These are phyloP conservation scores for Eurypyga helias DNA, from an alignment of 2,113 vertebrate species.

Conservation along the genomic window DNA sequence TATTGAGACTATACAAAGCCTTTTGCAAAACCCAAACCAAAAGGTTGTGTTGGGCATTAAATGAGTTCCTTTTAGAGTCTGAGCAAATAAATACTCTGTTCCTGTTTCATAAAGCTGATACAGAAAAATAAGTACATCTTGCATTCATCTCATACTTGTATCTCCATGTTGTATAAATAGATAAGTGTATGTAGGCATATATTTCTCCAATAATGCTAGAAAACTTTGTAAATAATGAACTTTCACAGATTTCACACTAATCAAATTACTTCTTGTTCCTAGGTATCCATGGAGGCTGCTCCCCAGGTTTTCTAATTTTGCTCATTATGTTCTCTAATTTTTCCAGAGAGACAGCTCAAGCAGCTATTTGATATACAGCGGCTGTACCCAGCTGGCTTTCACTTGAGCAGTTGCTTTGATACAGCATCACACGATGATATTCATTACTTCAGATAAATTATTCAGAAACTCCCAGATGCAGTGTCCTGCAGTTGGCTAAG, in stretches of 20 bases:
- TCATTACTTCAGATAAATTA: slow-evolving; percentile 69
- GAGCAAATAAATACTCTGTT: slow-evolving; percentile 29
- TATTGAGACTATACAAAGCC: not conserved
- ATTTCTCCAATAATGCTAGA: not conserved
- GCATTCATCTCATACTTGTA: not conserved
- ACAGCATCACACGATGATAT: slow-evolving; percentile 47
- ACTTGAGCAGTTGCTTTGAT: slow-evolving; percentile 51
- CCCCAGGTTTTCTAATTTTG: slow-evolving; percentile 48
- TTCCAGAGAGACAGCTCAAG: slow-evolving; percentile 58
- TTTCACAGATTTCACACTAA: slow-evolving; percentile 19
- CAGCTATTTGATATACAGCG: slow-evolving; percentile 44
- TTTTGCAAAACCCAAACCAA: slow-evolving; percentile 4
- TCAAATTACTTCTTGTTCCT: slow-evolving; percentile 21
- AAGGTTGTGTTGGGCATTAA: slow-evolving; percentile 9
- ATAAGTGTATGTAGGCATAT: not conserved
- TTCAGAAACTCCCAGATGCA: slow-evolving; percentile 59
- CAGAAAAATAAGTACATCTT: not conserved
- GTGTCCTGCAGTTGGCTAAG: slow-evolving; percentile 22
- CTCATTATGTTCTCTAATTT: slow-evolving; percentile 68
- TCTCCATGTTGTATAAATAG: not conserved
- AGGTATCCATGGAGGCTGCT: slow-evolving; percentile 25
- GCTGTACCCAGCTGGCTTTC: slow-evolving; percentile 53
- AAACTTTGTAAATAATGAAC: slow-evolving; percentile 33
- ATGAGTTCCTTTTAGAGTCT: slow-evolving; percentile 20
- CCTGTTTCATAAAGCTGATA: not conserved